Conservation (phyloP, 2,113 vertebrate species). For the Psittacula cyanocephala region DNA sequence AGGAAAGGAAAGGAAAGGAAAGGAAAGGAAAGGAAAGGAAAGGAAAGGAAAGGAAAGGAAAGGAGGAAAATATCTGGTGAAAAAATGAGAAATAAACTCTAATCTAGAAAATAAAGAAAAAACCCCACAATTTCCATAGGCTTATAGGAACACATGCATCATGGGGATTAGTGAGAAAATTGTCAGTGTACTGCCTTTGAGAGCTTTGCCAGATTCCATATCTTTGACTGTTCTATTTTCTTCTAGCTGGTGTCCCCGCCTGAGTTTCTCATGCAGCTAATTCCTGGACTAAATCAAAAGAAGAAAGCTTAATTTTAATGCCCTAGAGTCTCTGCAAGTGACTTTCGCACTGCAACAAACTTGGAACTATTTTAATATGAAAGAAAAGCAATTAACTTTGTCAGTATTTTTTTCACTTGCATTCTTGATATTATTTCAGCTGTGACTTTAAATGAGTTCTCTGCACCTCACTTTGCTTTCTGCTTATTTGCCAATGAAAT, state of each 20-base stretch:
- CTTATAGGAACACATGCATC: not conserved
- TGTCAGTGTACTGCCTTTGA: not conserved
- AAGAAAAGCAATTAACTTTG: constrained; percentile 41
- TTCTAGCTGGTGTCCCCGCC: not conserved
- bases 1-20: not conserved
- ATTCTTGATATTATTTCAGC: constrained; percentile 38
- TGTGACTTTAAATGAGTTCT: constrained; percentile 18
- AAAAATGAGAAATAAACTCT: not conserved
- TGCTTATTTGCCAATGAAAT: constrained; percentile 32
- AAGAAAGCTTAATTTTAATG: constrained; percentile 43
- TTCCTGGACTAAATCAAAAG: constrained; percentile 45
- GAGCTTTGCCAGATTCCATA: not conserved
- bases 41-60: not conserved
- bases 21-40: not conserved
- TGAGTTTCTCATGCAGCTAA: constrained; percentile 21
- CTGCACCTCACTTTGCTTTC: not conserved
- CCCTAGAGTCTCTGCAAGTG: not conserved
- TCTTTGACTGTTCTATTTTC: constrained; percentile 19
- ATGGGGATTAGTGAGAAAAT: not conserved
- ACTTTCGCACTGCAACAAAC: constrained; percentile 27
- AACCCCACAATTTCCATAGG: not conserved
- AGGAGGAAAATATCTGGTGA: not conserved
- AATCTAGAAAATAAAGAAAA: not conserved
- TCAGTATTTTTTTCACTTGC: constrained; percentile 31
- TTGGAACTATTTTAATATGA: constrained; percentile 5